Base-by-base conservation (phyloP, 2,113 vertebrate genomes). In the Megatriorchis doriae region DNA sequence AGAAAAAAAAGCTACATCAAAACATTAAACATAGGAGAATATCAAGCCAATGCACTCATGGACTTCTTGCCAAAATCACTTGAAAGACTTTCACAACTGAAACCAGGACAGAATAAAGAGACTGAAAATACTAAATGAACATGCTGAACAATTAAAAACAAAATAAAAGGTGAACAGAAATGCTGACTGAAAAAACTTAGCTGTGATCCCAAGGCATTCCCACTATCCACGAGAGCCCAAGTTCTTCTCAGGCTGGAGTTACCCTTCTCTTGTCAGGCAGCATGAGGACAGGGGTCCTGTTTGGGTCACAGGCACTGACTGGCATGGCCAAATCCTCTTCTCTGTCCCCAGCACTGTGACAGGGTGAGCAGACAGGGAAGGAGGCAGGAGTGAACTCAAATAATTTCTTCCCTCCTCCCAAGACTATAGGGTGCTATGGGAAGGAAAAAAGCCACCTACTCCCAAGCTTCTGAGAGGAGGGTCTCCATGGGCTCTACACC, bases 31-130 rank as follows among this genome's bases (percentile, higher is more conserved):
- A n/a, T n/a, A 23, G 78, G 81, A 80, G 38, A 85, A 47, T 55
- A 91, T 58, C 0, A 0, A 90, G 66, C 71, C 94, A 94, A 45
- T 26, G 16, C 12, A 45, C 42, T 79, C 36, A 26, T 29, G 32
- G 63, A 90, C 91, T 94, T 81, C 90, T 62, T 89, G 70, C 88
- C 78, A 87, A 87, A 96, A 94, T 85, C 43, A 52, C 62, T 90
- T 95, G 62, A 93, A 96, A 94, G 70, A 42, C 55, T 88, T 91
- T 59, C 74, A 78, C 34, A 74, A 17, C 47, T 72, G 55, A 96
- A 94, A 86, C 29, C 17, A 15, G 38, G 36, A 63, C 43, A 84
- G 66, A 91, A 63, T 80, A 68, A 94, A 93, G 90, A 34, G 52
- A 82, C 9, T 55, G 53, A 38, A 85, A 87, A 74, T 43, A 34